Conservation (phyloP, 1,140 invertebrate genomes). For the Ooceraea biroi region DNA sequence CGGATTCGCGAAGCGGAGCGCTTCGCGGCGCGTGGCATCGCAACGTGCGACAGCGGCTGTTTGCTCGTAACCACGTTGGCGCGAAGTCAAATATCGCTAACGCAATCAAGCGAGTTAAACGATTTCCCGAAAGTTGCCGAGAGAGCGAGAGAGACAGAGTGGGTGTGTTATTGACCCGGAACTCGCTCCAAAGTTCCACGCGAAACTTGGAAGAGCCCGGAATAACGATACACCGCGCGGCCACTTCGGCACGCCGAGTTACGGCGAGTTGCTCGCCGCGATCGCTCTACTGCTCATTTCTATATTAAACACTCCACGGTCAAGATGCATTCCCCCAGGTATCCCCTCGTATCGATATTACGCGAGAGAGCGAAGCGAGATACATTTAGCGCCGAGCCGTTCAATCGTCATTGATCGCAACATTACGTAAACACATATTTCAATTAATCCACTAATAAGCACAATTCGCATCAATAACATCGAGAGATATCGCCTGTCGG, state of each 20-base stretch:
- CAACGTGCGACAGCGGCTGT: background rate
- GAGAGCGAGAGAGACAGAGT: no score
- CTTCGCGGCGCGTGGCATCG: background rate
- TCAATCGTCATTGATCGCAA: constrained; percentile 6
- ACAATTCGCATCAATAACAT: constrained; percentile 41
- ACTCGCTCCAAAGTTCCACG: constrained; percentile 37
- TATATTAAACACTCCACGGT: constrained; percentile 11
- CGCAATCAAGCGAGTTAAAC: constrained; percentile 16
- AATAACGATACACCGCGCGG: constrained; percentile 17
- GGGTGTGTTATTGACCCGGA: background rate
- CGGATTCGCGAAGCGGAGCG: background rate
- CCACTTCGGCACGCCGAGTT: constrained; percentile 5
- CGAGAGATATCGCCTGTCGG: background rate
- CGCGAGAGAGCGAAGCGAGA: background rate
- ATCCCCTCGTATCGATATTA: background rate
- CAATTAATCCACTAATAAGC: constrained; percentile 41
- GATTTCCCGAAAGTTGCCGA: constrained; percentile 34
- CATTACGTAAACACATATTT: constrained; percentile 20
- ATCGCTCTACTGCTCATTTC: constrained; percentile 11
- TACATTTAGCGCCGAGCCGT: background rate
- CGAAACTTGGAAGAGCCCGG: constrained; percentile 21
- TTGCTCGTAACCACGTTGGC: constrained; percentile 12
- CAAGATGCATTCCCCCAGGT: background rate
- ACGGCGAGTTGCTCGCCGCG: constrained; percentile 8
- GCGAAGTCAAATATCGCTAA: constrained; percentile 1